phyloP scores from a whole-genome alignment of 2,888 invertebrate genomes.

The Clivina fossor region DNA sequence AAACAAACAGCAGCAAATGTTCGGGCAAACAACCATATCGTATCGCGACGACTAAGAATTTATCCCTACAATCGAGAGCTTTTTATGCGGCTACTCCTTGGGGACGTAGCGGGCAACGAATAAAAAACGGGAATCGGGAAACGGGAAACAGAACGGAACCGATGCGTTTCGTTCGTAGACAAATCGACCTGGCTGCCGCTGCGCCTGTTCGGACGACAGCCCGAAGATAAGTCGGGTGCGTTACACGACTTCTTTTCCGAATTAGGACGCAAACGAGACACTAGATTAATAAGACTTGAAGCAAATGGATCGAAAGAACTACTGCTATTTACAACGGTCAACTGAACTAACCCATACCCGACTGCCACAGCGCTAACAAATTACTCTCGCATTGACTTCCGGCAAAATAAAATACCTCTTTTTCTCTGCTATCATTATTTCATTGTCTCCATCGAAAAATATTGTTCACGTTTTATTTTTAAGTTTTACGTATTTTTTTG shows the following conservation, averaged over 20 bases:
- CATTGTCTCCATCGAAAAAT: background rate
- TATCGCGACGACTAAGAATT: too few species aligned
- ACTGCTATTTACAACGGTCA: slow-evolving; percentile 38
- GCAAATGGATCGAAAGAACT: slow-evolving; percentile 38
- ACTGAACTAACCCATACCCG: slow-evolving; percentile 2
- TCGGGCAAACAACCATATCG: slow-evolving; percentile 41
- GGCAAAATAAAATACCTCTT: slow-evolving; percentile 9
- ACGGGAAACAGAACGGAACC: slow-evolving; percentile 18
- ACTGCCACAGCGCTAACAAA: slow-evolving; percentile 26
- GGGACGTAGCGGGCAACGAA: slow-evolving; percentile 10
- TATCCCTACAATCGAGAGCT: slow-evolving; percentile 37
- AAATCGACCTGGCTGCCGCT: slow-evolving; percentile 37
- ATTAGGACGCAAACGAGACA: slow-evolving; percentile 41
- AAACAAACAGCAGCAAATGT: slow-evolving; percentile 48
- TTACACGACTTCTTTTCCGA: slow-evolving; percentile 36
- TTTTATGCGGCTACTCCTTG: slow-evolving; percentile 35
- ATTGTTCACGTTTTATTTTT: too few species aligned
- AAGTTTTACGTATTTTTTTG: too few species aligned
- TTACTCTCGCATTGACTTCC: slow-evolving; percentile 20
- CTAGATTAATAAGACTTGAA: slow-evolving; percentile 40
- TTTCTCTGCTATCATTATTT: background rate
- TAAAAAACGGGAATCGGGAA: slow-evolving; percentile 17
- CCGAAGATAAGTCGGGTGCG: slow-evolving; percentile 39
- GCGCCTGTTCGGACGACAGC: slow-evolving; percentile 15
- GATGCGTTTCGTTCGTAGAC: slow-evolving; percentile 33